Conservation (phyloP, 2,888 invertebrate genomes). For the Torymus tubicola region DNA sequence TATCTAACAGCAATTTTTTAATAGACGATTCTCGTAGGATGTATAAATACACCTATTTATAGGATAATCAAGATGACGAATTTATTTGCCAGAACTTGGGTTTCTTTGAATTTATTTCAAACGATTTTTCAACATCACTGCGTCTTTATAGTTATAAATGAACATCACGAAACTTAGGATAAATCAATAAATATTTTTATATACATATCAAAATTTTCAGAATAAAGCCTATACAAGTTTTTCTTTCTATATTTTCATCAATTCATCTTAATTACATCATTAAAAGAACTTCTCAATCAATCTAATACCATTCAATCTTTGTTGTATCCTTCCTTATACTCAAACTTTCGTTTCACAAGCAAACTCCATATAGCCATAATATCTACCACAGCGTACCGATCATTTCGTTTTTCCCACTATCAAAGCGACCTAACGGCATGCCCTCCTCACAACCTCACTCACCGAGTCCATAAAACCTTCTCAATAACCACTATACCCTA, state of each 20-base stretch:
- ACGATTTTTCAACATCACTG: no score
- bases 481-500: background rate
- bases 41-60: conserved; percentile 23
- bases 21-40: conserved; percentile 36
- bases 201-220: no score
- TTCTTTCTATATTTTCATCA: no score
- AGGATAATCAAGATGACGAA: no score
- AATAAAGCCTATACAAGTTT: no score
- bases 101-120: no score
- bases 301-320: conserved; percentile 21
- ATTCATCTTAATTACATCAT: no score
- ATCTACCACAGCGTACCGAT: background rate
- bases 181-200: no score
- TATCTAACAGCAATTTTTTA: conserved; percentile 16
- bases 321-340: conserved; percentile 2
- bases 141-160: no score
- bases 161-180: no score
- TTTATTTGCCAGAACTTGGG: no score
- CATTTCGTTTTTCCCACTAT: conserved; percentile 21
- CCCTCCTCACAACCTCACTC: conserved; percentile 3
- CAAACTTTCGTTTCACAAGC: background rate
- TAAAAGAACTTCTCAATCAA: background rate
- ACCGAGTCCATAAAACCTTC: conserved; percentile 6
- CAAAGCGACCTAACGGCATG: conserved; percentile 21
- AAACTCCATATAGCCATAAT: background rate